Base-by-base conservation (phyloP, 1,140 invertebrate species). In the Stegodyphus dumicola region DNA sequence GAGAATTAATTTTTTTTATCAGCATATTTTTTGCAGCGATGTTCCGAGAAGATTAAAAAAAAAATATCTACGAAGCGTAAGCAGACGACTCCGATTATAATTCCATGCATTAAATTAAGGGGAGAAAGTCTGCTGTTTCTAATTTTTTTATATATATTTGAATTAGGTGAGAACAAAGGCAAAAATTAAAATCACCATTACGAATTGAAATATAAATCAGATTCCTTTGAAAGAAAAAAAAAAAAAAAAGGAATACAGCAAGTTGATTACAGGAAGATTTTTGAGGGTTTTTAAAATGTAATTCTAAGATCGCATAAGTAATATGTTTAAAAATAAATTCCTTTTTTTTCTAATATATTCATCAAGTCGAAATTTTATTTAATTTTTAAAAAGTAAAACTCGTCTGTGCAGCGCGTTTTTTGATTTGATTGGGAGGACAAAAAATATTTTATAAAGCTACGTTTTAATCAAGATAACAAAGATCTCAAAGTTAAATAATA, bases 381-480 rank as follows among this genome's bases (percentile, higher is more conserved):
- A 77, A 77, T 77, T 77, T 54, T 52, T 77, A 60, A 77, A 77
- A 66, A 77, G 48, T 48, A 18, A 15, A 52, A 66, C 48, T 15
- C 17, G 74, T 33, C 33, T 60, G n/a, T 51, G 65, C 15, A 77
- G 65, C 51, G 13, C 15, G 51, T 60, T 60, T 77, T 77, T 60
- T 77, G 64, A 77, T 77, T 77, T 77, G 75, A 77, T 77, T 77
- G 75, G 56, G 65, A 77, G 18, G 49, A 64, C 52, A 77, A 64
- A 60, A 77, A 77, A 11, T 60, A 60, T 60, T 60, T 77, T 77
- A 77, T 77, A 77, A 64, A 54, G 17, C n/a, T 33, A 77, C 64
- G 64, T 77, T 77, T 77, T 77, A 77, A 77, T 77, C 75, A 77
- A 77, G 64, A 65, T 60, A 60, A 65, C 65, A 77, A 54, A 77